These are phyloP conservation scores for Helicoverpa armigera DNA, from an alignment of 1,140 invertebrate genomes.

Conservation along the genomic window DNA sequence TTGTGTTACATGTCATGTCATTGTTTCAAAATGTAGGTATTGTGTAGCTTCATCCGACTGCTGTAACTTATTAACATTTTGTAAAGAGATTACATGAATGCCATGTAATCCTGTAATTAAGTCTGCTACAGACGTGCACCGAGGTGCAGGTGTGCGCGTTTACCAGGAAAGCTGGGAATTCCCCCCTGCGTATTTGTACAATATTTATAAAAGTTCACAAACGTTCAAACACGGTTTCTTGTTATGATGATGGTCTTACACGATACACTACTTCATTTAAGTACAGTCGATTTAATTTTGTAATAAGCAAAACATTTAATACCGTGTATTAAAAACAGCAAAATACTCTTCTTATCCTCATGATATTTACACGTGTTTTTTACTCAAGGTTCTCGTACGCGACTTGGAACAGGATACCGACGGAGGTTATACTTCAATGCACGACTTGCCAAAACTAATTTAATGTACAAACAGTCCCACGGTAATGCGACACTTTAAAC, in stretches of 20 bases:
- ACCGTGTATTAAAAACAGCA: neutral
- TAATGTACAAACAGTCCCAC: slow-evolving; percentile 58
- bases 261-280: neutral
- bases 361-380: slow-evolving; percentile 1
- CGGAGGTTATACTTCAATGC: slow-evolving; percentile 64
- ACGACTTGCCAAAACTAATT: slow-evolving; percentile 64
- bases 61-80: no score
- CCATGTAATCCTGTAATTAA: no score
- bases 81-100: no score
- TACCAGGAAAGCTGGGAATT: neutral
- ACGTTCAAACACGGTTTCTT: no score
- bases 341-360: neutral
- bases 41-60: neutral
- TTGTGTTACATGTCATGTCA: neutral
- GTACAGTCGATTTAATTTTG: slow-evolving; percentile 4
- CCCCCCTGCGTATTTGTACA: neutral
- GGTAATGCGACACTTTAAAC: slow-evolving; percentile 65
- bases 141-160: no score
- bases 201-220: neutral
- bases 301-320: slow-evolving; percentile 37
- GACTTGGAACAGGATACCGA: slow-evolving; percentile 56
- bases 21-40: slow-evolving; percentile 1
- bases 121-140: no score
- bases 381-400: slow-evolving; percentile 50
- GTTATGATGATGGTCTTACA: slow-evolving; percentile 1